Conservation (phyloP, 2,113 vertebrate species). For the Triplophysa dalaica region DNA sequence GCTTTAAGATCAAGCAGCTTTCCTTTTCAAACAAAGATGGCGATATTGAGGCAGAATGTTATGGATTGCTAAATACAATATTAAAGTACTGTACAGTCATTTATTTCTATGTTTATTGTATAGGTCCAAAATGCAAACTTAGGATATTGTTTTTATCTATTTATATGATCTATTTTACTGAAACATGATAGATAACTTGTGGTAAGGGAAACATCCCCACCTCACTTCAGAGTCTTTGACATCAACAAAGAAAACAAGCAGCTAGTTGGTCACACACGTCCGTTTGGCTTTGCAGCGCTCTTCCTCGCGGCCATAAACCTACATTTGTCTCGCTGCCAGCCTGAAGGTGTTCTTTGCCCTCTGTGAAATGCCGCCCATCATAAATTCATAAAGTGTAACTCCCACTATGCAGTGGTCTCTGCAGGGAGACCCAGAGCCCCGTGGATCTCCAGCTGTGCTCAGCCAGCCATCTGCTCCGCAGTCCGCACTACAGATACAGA, state of each 20-base stretch:
- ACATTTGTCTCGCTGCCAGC: not conserved
- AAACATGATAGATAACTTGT: too few relatives aligned
- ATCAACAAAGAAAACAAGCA: too few relatives aligned
- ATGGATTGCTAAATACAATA: too few relatives aligned
- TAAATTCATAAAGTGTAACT: constrained; percentile 44
- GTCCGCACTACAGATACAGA: not conserved
- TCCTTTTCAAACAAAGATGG: too few relatives aligned
- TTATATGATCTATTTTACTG: too few relatives aligned
- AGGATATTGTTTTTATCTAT: too few relatives aligned
- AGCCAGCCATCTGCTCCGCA: constrained; percentile 51
- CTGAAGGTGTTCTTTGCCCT: constrained; percentile 18
- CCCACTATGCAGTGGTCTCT: constrained; percentile 12
- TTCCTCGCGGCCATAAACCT: not conserved
- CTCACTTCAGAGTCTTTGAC: not conserved
- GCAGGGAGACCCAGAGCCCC: constrained; percentile 13
- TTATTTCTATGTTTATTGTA: too few relatives aligned
- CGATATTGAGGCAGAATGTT: too few relatives aligned
- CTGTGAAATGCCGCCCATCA: constrained; percentile 40
- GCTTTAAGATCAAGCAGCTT: too few relatives aligned
- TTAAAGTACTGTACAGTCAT: too few relatives aligned
- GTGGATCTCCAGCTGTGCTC: constrained; percentile 40
- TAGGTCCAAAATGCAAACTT: too few relatives aligned
- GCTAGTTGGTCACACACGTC: not conserved
- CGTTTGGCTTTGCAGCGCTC: not conserved
- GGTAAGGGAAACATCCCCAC: too few relatives aligned